A percentile compares a stretch with the other conserved stretches of the same genome.
phyloP scores from a whole-genome alignment of 2,888 invertebrate genomes.

The Sphaeridia pumilis region DNA sequence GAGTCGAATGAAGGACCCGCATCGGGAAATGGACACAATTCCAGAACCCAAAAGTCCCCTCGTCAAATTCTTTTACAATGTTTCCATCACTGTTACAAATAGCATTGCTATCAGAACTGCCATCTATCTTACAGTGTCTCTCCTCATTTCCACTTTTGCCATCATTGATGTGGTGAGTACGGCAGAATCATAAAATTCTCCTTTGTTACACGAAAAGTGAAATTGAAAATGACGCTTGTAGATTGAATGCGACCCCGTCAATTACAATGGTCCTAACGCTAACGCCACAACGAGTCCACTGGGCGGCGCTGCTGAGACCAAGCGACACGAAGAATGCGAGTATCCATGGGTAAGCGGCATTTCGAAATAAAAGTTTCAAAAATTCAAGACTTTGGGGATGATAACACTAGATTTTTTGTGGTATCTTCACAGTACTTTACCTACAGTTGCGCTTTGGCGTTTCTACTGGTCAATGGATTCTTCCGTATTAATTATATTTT shows the following conservation, averaged over 20 bases:
- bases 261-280: background rate
- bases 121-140: slow-evolving; percentile 56
- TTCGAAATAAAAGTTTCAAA: background rate
- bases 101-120: slow-evolving; percentile 51
- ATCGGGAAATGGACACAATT: slow-evolving; percentile 40
- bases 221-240: background rate
- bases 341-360: slow-evolving; percentile 33
- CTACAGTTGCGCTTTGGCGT: slow-evolving; percentile 36
- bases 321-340: background rate
- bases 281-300: background rate
- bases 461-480: slow-evolving; percentile 64
- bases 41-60: slow-evolving; percentile 29
- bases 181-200: too few relatives aligned
- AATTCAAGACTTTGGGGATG: background rate
- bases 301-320: background rate
- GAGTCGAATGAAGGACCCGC: slow-evolving; percentile 45
- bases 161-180: slow-evolving; percentile 53
- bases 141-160: slow-evolving; percentile 52
- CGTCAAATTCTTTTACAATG: slow-evolving; percentile 49
- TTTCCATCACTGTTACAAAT: slow-evolving; percentile 51
- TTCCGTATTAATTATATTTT: slow-evolving; percentile 70
- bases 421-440: background rate
- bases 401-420: background rate
- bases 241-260: slow-evolving; percentile 8
- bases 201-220: too few relatives aligned